Conservation (phyloP, 2,797 vertebrate genomes). For the Phrynocephalus forsythii region DNA sequence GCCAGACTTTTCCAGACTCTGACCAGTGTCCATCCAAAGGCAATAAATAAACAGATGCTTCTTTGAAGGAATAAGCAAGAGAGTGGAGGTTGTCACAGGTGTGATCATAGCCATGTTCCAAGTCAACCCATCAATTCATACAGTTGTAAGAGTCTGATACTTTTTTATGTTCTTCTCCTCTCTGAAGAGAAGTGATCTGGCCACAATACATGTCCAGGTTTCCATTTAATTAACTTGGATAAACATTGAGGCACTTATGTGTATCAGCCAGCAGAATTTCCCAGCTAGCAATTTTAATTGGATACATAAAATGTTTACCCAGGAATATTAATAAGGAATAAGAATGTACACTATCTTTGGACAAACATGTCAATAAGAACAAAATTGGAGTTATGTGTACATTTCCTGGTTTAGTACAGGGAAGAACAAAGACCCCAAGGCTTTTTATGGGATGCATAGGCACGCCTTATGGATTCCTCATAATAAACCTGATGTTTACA, state of each 20-base stretch:
- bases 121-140: background rate
- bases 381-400: too few relatives aligned
- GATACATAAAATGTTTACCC: background rate
- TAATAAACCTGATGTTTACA: too few relatives aligned
- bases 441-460: too few relatives aligned
- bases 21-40: background rate
- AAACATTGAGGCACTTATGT: background rate
- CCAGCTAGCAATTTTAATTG: background rate
- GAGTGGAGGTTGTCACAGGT: background rate
- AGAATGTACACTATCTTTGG: too few relatives aligned
- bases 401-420: too few relatives aligned
- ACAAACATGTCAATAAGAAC: too few relatives aligned
- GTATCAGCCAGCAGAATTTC: slow-evolving; percentile 16
- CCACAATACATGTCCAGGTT: background rate
- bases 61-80: background rate
- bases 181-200: background rate
- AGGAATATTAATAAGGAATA: background rate
- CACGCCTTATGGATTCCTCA: too few relatives aligned
- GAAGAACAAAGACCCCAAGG: too few relatives aligned
- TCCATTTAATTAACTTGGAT: slow-evolving; percentile 11
- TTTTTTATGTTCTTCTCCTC: background rate
- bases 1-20: too few relatives aligned
- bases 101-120: background rate
- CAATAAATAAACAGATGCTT: background rate
- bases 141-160: background rate